Percentiles rank a stretch among this genome's conserved stretches.
Evolutionary conservation across 1,140 invertebrate genomes (phyloP).

Genomic region (Aphaenogaster floridana): DNA sequence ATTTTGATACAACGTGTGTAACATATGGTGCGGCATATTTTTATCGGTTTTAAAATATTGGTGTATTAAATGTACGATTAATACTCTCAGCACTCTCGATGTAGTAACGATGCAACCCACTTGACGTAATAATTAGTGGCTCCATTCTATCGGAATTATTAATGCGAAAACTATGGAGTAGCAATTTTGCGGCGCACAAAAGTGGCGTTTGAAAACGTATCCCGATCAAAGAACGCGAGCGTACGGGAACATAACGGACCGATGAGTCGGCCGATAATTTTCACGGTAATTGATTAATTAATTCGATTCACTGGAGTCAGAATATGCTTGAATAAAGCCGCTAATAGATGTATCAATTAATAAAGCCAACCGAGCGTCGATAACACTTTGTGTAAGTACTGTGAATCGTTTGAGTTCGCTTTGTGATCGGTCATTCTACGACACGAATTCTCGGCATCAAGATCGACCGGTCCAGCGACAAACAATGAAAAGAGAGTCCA

Average conservation of each 20-base stretch:
- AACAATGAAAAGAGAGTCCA: background rate
- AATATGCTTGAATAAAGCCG: slow-evolving; percentile 61
- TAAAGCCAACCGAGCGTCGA: slow-evolving; percentile 40
- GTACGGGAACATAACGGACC: slow-evolving; percentile 50
- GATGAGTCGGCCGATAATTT: slow-evolving; percentile 53
- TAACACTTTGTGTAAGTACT: slow-evolving; percentile 30
- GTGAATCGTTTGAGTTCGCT: background rate
- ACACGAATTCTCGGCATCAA: background rate
- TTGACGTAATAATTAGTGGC: slow-evolving; percentile 43
- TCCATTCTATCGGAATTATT: slow-evolving; percentile 49
- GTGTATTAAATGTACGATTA: background rate
- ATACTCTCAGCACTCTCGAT: slow-evolving; percentile 12
- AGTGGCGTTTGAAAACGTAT: slow-evolving; percentile 42
- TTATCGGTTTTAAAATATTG: slow-evolving; percentile 15
- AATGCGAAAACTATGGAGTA: slow-evolving; percentile 42
- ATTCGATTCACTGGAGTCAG: slow-evolving; percentile 54
- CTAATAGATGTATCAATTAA: slow-evolving; percentile 64
- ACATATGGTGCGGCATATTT: background rate
- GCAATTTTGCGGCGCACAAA: slow-evolving; percentile 43
- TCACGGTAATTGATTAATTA: slow-evolving; percentile 64
- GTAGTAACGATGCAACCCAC: background rate
- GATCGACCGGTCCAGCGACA: background rate
- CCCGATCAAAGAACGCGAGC: slow-evolving; percentile 51
- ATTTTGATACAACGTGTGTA: background rate
- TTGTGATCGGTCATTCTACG: background rate